phyloP scores from a whole-genome alignment of 1,140 invertebrate species.

The Mya arenaria region DNA sequence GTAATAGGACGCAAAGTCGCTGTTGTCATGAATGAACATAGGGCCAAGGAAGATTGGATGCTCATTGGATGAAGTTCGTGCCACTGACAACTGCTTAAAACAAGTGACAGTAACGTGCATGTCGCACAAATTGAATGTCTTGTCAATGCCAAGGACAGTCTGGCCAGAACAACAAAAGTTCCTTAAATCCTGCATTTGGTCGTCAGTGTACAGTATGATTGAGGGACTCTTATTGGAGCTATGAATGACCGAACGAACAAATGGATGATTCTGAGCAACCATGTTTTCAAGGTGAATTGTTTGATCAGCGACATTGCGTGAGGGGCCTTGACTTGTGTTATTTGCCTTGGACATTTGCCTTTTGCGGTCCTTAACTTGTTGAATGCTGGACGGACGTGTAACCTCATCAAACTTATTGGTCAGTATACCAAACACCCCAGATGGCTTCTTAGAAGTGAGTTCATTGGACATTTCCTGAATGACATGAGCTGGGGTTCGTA shows the following conservation, averaged over 20 bases:
- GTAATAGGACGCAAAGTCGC: conserved; percentile 18
- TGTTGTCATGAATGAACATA: conserved; percentile 29
- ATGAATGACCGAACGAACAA: too few relatives aligned
- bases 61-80: neutral
- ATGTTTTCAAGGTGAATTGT: too few relatives aligned
- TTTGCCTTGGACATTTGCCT: neutral
- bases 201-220: conserved; percentile 2
- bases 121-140: conserved; percentile 40
- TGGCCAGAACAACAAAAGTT: conserved; percentile 9
- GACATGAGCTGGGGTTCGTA: too few relatives aligned
- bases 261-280: too few relatives aligned
- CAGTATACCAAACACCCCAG: too few relatives aligned
- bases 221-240: too few relatives aligned
- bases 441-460: too few relatives aligned
- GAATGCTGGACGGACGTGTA: too few relatives aligned
- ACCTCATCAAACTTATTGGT: too few relatives aligned
- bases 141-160: conserved; percentile 23
- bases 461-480: too few relatives aligned
- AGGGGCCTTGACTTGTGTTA: neutral
- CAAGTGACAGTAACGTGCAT: conserved; percentile 37
- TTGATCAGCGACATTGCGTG: too few relatives aligned
- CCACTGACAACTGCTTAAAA: conserved; percentile 10
- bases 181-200: conserved; percentile 4
- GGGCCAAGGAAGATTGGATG: conserved; percentile 7
- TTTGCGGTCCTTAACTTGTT: too few relatives aligned